Percentiles rank a stretch among this genome's conserved stretches.
phyloP scores from a whole-genome alignment of 2,797 vertebrate species.

The Botia kubotai region DNA sequence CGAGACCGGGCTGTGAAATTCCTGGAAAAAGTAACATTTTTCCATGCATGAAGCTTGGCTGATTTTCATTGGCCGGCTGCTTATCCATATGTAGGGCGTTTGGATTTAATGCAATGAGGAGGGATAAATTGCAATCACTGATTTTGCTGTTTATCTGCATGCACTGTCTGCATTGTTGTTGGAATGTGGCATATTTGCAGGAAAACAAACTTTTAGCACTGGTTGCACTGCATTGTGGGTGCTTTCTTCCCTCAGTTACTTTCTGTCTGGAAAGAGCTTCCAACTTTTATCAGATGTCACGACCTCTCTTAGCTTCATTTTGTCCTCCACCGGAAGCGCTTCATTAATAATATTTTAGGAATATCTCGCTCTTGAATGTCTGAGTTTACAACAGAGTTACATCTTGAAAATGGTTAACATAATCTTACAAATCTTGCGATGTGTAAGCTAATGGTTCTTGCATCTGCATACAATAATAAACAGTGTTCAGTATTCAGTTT shows the following conservation, averaged over 20 bases:
- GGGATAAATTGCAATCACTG: not conserved
- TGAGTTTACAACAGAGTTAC: no score
- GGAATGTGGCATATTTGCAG: no score
- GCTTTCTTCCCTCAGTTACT: not conserved
- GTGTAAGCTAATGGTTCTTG: not conserved
- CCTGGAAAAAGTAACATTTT: constrained; percentile 41
- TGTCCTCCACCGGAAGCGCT: not conserved
- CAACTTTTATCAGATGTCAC: constrained; percentile 2
- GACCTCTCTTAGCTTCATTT: not conserved
- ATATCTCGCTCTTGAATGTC: no score
- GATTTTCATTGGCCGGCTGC: not conserved
- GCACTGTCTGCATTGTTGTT: no score
- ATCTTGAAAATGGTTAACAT: not conserved
- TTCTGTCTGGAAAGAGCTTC: not conserved
- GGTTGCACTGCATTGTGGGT: no score
- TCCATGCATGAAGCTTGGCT: not conserved
- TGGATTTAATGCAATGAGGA: not conserved
- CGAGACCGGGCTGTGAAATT: constrained; percentile 54
- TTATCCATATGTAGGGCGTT: not conserved
- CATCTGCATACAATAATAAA: not conserved
- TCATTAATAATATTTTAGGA: no score
- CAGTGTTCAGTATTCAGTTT: not conserved
- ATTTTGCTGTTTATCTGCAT: no score
- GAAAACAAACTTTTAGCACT: no score
- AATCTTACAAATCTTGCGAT: not conserved